phyloP scores from a whole-genome alignment of 2,888 invertebrate genomes.

The Acanthoscelides obtectus region DNA sequence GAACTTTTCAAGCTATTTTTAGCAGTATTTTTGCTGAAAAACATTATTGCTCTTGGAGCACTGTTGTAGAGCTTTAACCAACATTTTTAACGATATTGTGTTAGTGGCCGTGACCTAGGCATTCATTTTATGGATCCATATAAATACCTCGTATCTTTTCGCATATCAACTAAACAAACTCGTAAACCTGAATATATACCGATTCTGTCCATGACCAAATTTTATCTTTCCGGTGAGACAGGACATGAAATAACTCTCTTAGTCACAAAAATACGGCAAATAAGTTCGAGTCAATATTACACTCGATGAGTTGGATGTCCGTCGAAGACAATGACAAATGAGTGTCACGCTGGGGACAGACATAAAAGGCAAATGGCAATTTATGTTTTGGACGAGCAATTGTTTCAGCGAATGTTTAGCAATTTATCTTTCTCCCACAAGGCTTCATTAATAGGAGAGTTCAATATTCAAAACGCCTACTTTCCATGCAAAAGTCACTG shows the following conservation, averaged over 20 bases:
- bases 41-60: too few species aligned
- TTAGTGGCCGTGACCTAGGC: too few species aligned
- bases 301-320: background rate
- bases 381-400: background rate
- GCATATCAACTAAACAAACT: background rate
- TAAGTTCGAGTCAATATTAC: background rate
- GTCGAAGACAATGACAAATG: background rate
- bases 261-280: background rate
- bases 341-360: background rate
- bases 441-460: background rate
- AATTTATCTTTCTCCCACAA: background rate
- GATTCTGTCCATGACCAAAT: background rate
- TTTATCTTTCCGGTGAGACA: background rate
- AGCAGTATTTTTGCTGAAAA: too few species aligned
- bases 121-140: too few species aligned
- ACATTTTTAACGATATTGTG: too few species aligned
- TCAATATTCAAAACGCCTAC: background rate
- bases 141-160: background rate
- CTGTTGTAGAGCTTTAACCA: too few species aligned
- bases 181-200: background rate
- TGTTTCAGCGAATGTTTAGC: background rate
- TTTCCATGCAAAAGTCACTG: background rate
- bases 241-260: background rate
- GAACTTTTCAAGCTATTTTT: too few species aligned
- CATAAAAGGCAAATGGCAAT: background rate